Percentiles rank a stretch among this genome's conserved stretches.
phyloP scores from a whole-genome alignment of 2,797 vertebrate species.

The Pterois miles region DNA sequence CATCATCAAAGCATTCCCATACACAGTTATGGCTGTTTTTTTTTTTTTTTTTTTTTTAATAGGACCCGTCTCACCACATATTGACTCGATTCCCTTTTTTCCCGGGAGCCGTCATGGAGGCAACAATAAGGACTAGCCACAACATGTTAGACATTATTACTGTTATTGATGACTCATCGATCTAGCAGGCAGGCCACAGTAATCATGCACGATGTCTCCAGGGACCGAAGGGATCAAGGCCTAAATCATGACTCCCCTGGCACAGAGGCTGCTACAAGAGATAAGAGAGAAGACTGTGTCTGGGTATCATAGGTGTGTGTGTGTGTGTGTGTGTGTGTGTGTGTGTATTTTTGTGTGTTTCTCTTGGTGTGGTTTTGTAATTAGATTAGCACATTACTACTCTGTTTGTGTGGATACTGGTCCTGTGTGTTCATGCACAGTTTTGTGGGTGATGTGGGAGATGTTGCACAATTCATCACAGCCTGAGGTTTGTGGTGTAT shows the following conservation, averaged over 20 bases:
- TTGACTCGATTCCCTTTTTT: constrained; percentile 54
- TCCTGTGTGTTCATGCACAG: neutral
- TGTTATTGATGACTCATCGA: constrained; percentile 75
- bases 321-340: neutral
- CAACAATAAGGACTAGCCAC: constrained; percentile 49
- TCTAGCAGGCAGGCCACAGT: constrained; percentile 58
- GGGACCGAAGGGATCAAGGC: constrained; percentile 55
- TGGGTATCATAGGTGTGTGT: neutral
- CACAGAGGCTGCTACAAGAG: constrained; percentile 47
- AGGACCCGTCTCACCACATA: constrained; percentile 41
- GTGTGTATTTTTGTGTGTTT: constrained; percentile 1
- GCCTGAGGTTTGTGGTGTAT: neutral
- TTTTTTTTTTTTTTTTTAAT: constrained; percentile 15
- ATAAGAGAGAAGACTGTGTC: constrained; percentile 26
- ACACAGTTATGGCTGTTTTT: constrained; percentile 38
- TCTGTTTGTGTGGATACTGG: neutral
- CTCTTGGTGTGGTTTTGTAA: constrained; percentile 21
- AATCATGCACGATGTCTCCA: constrained; percentile 61
- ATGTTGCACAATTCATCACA: constrained; percentile 20
- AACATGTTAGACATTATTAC: constrained; percentile 70
- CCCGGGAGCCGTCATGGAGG: constrained; percentile 40
- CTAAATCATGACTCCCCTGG: constrained; percentile 50
- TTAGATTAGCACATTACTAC: constrained; percentile 27
- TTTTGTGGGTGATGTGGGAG: neutral
- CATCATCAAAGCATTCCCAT: constrained; percentile 61